These are phyloP conservation scores for Capromys pilorides DNA, from an alignment of 2,797 vertebrate genomes.

Conservation along the genomic window DNA sequence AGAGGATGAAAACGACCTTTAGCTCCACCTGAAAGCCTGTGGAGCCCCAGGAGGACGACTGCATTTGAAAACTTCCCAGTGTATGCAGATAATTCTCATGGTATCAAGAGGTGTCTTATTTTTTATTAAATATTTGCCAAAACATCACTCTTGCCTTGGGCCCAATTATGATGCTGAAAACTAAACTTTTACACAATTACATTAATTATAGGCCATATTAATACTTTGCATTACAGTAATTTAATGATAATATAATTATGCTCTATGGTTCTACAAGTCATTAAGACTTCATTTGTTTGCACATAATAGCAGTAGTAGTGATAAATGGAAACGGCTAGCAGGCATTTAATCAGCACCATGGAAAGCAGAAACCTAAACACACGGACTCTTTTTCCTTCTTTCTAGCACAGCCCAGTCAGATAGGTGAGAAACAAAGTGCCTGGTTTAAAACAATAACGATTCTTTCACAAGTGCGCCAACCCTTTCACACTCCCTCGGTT, in stretches of 20 bases:
- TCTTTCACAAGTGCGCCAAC: background rate
- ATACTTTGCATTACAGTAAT: constrained; percentile 68
- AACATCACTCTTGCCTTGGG: constrained; percentile 36
- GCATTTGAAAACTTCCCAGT: constrained; percentile 49
- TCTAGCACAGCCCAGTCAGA: background rate
- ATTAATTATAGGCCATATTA: constrained; percentile 70
- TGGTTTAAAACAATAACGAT: background rate
- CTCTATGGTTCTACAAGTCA: constrained; percentile 70
- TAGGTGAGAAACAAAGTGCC: background rate
- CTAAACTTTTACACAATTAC: constrained; percentile 53
- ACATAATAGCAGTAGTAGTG: constrained; percentile 46
- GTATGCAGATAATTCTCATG: constrained; percentile 68
- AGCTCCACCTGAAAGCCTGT: constrained; percentile 31
- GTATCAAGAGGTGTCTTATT: constrained; percentile 68
- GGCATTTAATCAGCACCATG: constrained; percentile 29
- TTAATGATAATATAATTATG: constrained; percentile 74
- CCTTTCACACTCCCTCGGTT: background rate
- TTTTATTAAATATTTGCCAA: constrained; percentile 65
- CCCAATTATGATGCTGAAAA: constrained; percentile 9
- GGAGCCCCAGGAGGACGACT: constrained; percentile 55
- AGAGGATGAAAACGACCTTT: constrained; percentile 64
- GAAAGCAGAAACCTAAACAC: constrained; percentile 63
- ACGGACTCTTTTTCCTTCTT: constrained; percentile 40
- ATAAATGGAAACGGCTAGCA: constrained; percentile 70
- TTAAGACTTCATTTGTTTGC: constrained; percentile 78